These are phyloP conservation scores for Dryoscopus gambensis DNA, from an alignment of 2,113 vertebrate species.

Conservation along the genomic window DNA sequence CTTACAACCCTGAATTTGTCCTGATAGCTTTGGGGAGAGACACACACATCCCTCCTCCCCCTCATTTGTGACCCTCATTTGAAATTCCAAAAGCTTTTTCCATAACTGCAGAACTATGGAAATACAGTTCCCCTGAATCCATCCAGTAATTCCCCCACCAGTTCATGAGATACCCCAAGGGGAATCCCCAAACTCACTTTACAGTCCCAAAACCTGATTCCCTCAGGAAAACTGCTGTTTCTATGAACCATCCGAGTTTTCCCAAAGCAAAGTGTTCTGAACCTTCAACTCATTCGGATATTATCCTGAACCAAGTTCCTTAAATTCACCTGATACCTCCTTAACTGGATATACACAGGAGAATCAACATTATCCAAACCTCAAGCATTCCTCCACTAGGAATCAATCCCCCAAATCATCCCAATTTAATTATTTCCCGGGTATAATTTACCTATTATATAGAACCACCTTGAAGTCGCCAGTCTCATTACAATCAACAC, in stretches of 20 bases:
- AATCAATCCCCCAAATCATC: background rate
- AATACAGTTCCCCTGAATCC: background rate
- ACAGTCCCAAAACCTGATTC: background rate
- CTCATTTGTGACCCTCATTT: background rate
- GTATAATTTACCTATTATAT: background rate
- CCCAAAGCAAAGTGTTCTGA: background rate
- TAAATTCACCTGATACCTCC: background rate
- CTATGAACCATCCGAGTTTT: background rate
- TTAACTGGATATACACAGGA: background rate
- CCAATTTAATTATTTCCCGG: background rate
- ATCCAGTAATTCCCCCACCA: rapidly evolving
- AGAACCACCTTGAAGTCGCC: background rate
- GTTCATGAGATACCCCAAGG: background rate
- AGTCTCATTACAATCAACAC: background rate
- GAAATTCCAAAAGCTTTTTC: background rate
- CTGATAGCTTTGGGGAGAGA: background rate
- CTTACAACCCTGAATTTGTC: background rate
- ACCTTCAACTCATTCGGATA: background rate
- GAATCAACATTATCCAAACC: background rate
- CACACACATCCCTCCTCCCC: background rate
- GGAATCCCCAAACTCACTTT: background rate
- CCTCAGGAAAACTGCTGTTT: background rate
- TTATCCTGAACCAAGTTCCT: background rate
- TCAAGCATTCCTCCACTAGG: background rate
- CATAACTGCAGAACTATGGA: background rate